Evolutionary conservation across 2,888 invertebrate species (phyloP).

Genomic region (Willowsia nigromaculata): DNA sequence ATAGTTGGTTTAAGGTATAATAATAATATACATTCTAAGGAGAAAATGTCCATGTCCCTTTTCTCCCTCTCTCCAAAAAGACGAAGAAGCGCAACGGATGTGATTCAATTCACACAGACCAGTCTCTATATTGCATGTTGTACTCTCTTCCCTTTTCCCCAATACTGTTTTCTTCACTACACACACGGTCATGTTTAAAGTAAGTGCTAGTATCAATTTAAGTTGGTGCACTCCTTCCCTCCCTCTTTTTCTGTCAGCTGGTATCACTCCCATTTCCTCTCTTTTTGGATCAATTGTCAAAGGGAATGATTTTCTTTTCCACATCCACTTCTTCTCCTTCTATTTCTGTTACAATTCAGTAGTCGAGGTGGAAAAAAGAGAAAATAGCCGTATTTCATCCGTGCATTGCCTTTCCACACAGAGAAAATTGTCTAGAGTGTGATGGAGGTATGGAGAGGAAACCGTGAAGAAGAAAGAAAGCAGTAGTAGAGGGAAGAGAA

Average conservation of each 20-base stretch:
- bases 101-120: conserved; percentile 21
- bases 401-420: conserved; percentile 19
- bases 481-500: not conserved
- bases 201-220: conserved; percentile 35
- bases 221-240: not conserved
- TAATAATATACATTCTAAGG: not conserved
- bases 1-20: not conserved
- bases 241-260: conserved; percentile 14
- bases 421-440: not conserved
- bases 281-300: conserved; percentile 26
- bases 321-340: not conserved
- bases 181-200: conserved; percentile 16
- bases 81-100: not conserved
- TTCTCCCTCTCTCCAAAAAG: not conserved
- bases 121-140: not conserved
- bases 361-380: conserved; percentile 25
- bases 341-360: not conserved
- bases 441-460: not conserved
- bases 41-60: not conserved
- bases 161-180: not conserved
- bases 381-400: conserved; percentile 34
- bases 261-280: conserved; percentile 25
- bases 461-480: not conserved
- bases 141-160: not conserved
- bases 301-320: conserved; percentile 24